Conservation (phyloP, 2,113 vertebrate species). For the Pteruthius melanotis region DNA sequence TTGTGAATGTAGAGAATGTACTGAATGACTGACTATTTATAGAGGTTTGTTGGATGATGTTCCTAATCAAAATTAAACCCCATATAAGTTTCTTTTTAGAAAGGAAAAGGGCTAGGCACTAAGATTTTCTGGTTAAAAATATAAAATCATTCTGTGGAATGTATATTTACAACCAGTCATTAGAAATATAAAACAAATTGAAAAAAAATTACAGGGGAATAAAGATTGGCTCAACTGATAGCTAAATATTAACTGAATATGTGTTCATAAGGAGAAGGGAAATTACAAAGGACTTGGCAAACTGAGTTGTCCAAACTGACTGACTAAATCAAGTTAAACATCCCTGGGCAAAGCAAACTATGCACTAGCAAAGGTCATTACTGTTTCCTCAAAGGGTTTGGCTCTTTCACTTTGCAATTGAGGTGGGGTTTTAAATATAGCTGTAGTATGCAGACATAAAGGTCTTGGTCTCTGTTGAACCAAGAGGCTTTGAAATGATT, state of each 20-base stretch:
- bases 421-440: background rate
- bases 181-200: conserved; percentile 4
- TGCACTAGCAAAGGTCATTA: conserved; percentile 48
- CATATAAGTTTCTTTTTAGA: background rate
- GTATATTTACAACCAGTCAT: background rate
- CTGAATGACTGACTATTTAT: background rate
- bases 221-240: background rate
- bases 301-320: background rate
- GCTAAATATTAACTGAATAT: background rate
- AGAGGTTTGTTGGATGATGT: background rate
- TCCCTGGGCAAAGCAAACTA: conserved; percentile 43
- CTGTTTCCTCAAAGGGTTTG: conserved; percentile 3
- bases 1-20: background rate
- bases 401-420: background rate
- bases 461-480: background rate
- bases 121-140: background rate
- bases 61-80: background rate
- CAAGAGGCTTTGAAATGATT: background rate
- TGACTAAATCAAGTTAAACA: conserved; percentile 48
- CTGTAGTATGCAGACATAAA: conserved; percentile 2
- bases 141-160: background rate
- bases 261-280: background rate
- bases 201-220: background rate
- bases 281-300: background rate
- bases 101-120: background rate